Evolutionary conservation across 2,113 vertebrate genomes (phyloP), one percentile per base, ranked within the genome.

Genomic region (Phalacrocorax carbo): DNA sequence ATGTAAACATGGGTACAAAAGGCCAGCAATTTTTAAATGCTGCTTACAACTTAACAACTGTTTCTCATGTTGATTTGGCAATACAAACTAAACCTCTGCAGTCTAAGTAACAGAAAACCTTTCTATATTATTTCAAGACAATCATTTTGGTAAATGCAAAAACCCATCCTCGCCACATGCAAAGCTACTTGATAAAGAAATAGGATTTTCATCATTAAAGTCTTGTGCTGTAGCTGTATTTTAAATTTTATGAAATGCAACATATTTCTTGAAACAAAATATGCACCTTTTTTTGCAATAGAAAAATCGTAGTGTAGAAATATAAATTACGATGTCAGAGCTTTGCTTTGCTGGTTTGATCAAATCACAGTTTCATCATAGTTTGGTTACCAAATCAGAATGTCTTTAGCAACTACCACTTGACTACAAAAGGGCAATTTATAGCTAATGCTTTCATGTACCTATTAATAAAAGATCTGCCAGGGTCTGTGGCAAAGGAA

Each of bases 21-120:
- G 93, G 92, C 42, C 91, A 96, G 72, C 4, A 42, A 48, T 92
- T 92, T 90, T 90, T 75, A 86, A 92, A 84, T 52, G 57, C 42
- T 91, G 88, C 69, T 84, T 86, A 91, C 86, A 57, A 82, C 65
- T 97, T 91, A 96, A 93, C 79, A 79, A 90, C 75, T 54, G 44
- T 34, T 88, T 96, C 80, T 91, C 51, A 66, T 71, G 93, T 78
- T 81, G 29, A 91, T 88, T 81, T 91, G 91, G 86, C 80, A 93
- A 91, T 57, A 82, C 29, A 79, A 72, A 61, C 48, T 70, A 84
- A 83, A 93, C 44, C 76, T 82, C 80, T 57, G 42, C 32, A 68
- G 51, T 48, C 60, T 79, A 86, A 77, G 44, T 30, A 73, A 68
- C 1, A 92, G 65, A 86, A 86, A 92, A 68, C 11, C 66, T 72